Conservation (phyloP, 2,797 vertebrate species). For the Argyrosomus regius region DNA sequence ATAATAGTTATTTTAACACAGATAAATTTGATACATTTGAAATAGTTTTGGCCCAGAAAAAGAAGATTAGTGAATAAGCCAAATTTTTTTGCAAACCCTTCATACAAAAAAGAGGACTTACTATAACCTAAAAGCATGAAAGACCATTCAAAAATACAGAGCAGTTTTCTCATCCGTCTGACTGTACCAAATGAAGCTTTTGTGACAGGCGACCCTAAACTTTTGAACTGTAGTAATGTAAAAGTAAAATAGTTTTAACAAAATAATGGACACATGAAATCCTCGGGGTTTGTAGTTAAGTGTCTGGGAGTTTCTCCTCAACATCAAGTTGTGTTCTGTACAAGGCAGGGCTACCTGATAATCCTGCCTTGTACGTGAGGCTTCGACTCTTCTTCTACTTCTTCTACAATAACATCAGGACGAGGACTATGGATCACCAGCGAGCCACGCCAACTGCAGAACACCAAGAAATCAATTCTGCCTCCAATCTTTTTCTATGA, state of each 20-base stretch:
- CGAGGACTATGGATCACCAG: constrained; percentile 26
- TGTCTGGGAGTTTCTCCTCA: constrained; percentile 8
- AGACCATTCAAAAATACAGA: too few species aligned
- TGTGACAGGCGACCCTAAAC: too few species aligned
- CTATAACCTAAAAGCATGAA: too few species aligned
- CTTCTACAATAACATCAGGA: constrained; percentile 22
- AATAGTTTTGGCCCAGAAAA: too few species aligned
- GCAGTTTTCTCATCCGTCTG: too few species aligned
- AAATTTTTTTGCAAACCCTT: too few species aligned
- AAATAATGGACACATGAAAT: neutral
- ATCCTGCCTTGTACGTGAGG: constrained; percentile 24
- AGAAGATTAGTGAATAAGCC: too few species aligned
- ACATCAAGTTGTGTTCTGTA: constrained; percentile 14
- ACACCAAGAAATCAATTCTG: constrained; percentile 43
- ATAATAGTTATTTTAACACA: too few species aligned
- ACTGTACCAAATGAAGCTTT: too few species aligned
- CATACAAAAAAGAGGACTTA: too few species aligned
- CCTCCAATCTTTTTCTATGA: constrained; percentile 5
- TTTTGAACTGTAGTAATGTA: too few species aligned
- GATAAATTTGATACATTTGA: too few species aligned
- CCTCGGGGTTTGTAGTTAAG: neutral
- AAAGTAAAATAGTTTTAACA: neutral
- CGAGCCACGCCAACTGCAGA: constrained; percentile 21
- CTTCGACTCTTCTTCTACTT: constrained; percentile 21
- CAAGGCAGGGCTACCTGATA: constrained; percentile 18